Base-by-base conservation (phyloP, 2,113 vertebrate genomes). In the Erythrocercus mccallii region DNA sequence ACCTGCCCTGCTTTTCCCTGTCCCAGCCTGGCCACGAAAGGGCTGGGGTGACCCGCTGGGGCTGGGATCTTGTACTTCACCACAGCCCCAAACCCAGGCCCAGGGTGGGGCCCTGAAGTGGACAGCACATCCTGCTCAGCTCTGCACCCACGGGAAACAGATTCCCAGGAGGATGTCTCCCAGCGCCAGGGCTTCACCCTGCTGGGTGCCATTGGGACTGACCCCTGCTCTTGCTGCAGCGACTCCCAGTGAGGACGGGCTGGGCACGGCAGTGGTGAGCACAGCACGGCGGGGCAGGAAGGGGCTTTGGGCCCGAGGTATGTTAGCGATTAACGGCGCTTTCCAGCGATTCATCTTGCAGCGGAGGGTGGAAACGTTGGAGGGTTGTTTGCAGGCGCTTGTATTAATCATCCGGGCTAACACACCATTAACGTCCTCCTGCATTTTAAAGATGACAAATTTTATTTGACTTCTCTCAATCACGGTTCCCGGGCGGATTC, bases 361-460 rank as follows among this genome's bases (percentile, higher is more conserved):
- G 93, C 45, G 69, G 73, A 94, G 96, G 96, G 97, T 95, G 96
- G 96, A 97, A 96, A 97, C 95, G 97, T 95, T 95, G 96, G 93
- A 96, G 93, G 94, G 96, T 97, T 96, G 96, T 94, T 97, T 97
- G 92, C 95, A 95, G 97, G 95, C 96, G 96, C 96, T 95, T 94
- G 92, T 95, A 97, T 97, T 96, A 97, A 97, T 97, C 97, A 97
- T 97, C 96, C 95, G 27, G 74, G 96, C 97, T 97, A 96, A 96
- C 97, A 97, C 96, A 93, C 97, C 96, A 97, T 97, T 97, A 97
- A 98, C 97, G 97, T 97, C 97, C 95, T 95, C 92, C 97, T 97
- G 90, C 96, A 97, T 98, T 98, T 97, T 96, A 97, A 97, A 97
- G 96, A 96, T 96, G 97, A 97, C 97, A 97, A 97, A 97, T 98